Percentiles rank a stretch among this genome's conserved stretches.
Conservation (phyloP, 2,113 vertebrate species). For the Hydrolagus affinis region DNA sequence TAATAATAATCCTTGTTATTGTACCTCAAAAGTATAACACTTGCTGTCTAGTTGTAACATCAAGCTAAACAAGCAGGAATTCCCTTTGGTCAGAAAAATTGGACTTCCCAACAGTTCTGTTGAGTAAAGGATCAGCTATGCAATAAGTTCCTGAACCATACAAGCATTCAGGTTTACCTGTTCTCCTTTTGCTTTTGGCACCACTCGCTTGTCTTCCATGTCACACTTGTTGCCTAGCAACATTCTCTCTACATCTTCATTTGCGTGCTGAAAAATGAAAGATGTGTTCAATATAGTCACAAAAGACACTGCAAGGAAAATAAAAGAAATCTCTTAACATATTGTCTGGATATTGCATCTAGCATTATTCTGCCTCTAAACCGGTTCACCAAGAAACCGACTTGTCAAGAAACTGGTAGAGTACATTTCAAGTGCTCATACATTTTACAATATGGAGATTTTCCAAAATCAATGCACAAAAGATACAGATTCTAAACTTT, state of each 20-base stretch:
- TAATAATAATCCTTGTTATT: no score
- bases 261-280: constrained; percentile 78
- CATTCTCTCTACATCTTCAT: constrained; percentile 98
- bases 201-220: constrained; percentile 97
- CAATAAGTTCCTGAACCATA: neutral
- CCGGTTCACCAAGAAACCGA: no score
- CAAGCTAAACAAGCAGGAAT: neutral
- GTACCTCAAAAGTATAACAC: no score
- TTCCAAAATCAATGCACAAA: no score
- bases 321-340: no score
- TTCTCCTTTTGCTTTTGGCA: constrained; percentile 93
- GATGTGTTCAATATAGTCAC: neutral
- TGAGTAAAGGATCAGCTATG: neutral
- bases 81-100: neutral
- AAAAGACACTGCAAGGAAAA: no score
- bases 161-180: constrained; percentile 62
- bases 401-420: no score
- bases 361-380: no score
- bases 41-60: neutral
- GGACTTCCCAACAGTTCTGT: neutral
- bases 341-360: no score
- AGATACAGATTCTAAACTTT: no score
- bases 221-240: constrained; percentile 99
- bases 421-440: no score
- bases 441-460: no score